Conservation (phyloP, 2,113 vertebrate genomes). For the Elgaria multicarinata region DNA sequence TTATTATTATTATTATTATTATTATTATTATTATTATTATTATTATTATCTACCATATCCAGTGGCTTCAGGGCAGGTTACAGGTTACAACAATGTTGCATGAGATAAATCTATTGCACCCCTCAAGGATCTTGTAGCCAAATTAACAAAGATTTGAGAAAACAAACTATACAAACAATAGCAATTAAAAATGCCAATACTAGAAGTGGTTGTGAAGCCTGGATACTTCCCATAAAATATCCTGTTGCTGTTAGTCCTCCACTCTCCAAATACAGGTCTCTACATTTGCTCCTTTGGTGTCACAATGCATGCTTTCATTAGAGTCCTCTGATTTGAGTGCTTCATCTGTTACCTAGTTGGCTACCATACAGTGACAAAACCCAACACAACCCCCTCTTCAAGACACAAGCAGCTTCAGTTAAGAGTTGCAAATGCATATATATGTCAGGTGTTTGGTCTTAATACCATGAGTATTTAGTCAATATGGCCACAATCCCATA, state of each 20-base stretch:
- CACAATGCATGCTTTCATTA: neutral
- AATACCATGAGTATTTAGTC: neutral
- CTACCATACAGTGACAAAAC: neutral
- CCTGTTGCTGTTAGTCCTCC: neutral
- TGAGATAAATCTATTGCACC: neutral
- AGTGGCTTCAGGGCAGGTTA: neutral
- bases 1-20: no score
- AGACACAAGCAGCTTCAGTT: neutral
- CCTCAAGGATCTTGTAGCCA: neutral
- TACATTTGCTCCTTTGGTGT: neutral
- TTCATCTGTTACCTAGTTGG: neutral
- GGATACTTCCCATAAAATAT: neutral
- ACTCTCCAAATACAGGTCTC: neutral
- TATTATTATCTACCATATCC: no score
- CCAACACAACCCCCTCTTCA: neutral
- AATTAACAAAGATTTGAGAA: neutral
- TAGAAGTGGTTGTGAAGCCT: neutral
- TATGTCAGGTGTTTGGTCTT: neutral
- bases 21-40: no score
- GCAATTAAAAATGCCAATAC: neutral
- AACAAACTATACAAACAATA: neutral
- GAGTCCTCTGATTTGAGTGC: neutral
- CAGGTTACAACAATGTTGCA: neutral
- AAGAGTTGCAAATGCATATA: neutral
- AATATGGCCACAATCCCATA: no score